Percentiles rank a stretch among this genome's conserved stretches.
Conservation (phyloP, 1,140 invertebrate genomes). For the Lycorma delicatula region DNA sequence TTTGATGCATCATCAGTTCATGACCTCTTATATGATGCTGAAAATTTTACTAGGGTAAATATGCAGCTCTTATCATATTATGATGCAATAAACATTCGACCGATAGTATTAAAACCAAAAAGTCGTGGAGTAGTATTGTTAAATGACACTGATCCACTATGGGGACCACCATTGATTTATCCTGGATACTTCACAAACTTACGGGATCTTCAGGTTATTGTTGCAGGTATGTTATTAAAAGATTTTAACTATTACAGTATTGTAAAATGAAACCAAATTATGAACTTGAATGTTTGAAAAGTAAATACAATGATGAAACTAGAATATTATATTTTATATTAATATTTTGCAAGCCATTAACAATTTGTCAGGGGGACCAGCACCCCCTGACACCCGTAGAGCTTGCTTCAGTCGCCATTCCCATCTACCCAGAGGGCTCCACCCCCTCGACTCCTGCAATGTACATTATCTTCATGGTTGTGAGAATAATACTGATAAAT, state of each 20-base stretch:
- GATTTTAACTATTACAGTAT: not conserved
- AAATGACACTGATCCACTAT: slow-evolving; percentile 43
- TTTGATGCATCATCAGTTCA: slow-evolving; percentile 42
- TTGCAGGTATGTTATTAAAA: slow-evolving; percentile 20
- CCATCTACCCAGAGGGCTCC: too few relatives aligned
- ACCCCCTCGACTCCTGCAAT: too few relatives aligned
- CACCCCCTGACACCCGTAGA: not conserved
- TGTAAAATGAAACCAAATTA: not conserved
- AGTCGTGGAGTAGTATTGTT: slow-evolving; percentile 42
- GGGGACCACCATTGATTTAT: slow-evolving; percentile 47
- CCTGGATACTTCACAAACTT: slow-evolving; percentile 42
- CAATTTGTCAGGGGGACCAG: not conserved
- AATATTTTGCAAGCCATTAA: not conserved
- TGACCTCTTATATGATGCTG: slow-evolving; percentile 34
- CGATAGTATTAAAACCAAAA: slow-evolving; percentile 43
- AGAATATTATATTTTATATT: not conserved
- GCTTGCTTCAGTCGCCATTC: not conserved
- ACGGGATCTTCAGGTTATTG: slow-evolving; percentile 21
- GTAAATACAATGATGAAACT: not conserved
- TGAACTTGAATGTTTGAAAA: not conserved
- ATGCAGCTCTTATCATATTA: slow-evolving; percentile 31
- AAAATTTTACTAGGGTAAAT: slow-evolving; percentile 31
- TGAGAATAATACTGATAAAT: too few relatives aligned
- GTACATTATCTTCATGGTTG: too few relatives aligned
- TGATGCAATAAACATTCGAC: slow-evolving; percentile 29